Conservation (phyloP, 37 sponge, comb jelly and placozoan species). For the Beroe forskalii region DNA sequence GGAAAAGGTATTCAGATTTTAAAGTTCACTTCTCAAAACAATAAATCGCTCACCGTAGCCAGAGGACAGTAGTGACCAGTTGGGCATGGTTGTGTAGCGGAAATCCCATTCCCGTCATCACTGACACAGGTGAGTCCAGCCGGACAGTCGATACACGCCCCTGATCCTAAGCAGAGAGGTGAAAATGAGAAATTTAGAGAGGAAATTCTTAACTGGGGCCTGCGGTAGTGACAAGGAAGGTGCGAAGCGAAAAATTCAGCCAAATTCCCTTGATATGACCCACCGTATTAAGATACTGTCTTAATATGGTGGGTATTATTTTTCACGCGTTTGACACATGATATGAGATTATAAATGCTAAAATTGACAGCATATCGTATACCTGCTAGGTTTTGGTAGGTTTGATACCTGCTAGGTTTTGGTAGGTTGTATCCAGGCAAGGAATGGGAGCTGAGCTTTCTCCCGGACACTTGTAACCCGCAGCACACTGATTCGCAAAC, state of each 20-base stretch:
- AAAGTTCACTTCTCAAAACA: too few relatives aligned
- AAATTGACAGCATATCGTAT: too few relatives aligned
- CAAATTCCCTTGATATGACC: too few relatives aligned
- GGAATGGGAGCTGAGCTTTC: background rate
- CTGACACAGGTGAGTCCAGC: conserved; percentile 1
- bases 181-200: background rate
- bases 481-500: conserved; percentile 39
- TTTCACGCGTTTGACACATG: too few relatives aligned
- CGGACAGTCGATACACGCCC: conserved; percentile 22
- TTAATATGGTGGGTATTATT: too few relatives aligned
- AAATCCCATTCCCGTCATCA: background rate
- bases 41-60: background rate
- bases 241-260: too few relatives aligned
- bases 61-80: conserved; percentile 22
- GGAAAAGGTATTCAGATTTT: too few relatives aligned
- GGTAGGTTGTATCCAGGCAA: conserved; percentile 23
- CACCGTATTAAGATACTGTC: too few relatives aligned
- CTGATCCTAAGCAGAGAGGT: conserved; percentile 35
- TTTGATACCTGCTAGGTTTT: background rate
- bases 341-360: too few relatives aligned
- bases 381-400: background rate
- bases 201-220: too few relatives aligned
- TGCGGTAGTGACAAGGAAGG: too few relatives aligned
- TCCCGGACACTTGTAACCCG: conserved; percentile 65
- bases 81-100: conserved; percentile 24